These are phyloP conservation scores for Tuta absoluta DNA, from an alignment of 2,888 invertebrate genomes.

Conservation along the genomic window DNA sequence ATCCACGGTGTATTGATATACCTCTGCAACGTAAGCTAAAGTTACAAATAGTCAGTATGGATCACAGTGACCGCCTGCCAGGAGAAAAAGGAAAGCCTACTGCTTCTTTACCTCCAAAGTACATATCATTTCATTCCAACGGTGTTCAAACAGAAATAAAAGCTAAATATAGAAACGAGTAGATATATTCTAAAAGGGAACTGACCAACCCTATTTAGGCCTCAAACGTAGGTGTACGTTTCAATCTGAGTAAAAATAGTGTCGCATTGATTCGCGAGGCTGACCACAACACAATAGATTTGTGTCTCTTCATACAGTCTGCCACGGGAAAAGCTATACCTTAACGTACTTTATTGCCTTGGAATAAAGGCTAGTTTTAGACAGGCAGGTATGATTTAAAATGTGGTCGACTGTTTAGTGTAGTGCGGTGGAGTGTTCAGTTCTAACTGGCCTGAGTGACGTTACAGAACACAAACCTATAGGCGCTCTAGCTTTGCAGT, in stretches of 20 bases:
- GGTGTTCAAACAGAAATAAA: background rate
- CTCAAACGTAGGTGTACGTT: conserved; percentile 1
- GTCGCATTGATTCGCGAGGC: conserved; percentile 36
- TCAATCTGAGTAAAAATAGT: conserved; percentile 32
- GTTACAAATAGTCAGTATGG: no score
- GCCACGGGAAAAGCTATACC: background rate
- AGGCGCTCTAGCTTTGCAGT: no score
- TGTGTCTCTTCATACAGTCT: conserved; percentile 2
- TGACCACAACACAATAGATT: conserved; percentile 39
- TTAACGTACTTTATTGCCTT: background rate
- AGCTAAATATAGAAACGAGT: background rate
- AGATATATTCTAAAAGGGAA: background rate
- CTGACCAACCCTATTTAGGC: conserved; percentile 6
- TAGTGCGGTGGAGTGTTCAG: background rate
- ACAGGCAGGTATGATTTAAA: background rate
- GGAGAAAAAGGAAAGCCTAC: no score
- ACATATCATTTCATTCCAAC: no score
- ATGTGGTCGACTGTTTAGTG: conserved; percentile 1
- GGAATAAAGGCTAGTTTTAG: background rate
- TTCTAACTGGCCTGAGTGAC: no score
- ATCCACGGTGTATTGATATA: no score
- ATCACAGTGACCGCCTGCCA: no score
- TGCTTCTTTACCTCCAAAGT: no score
- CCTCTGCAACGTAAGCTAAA: no score
- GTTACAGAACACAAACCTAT: no score